A percentile compares a stretch with the other conserved stretches of the same genome.
Evolutionary conservation across 2,797 vertebrate genomes (phyloP).

Genomic region (Glossophaga mutica): DNA sequence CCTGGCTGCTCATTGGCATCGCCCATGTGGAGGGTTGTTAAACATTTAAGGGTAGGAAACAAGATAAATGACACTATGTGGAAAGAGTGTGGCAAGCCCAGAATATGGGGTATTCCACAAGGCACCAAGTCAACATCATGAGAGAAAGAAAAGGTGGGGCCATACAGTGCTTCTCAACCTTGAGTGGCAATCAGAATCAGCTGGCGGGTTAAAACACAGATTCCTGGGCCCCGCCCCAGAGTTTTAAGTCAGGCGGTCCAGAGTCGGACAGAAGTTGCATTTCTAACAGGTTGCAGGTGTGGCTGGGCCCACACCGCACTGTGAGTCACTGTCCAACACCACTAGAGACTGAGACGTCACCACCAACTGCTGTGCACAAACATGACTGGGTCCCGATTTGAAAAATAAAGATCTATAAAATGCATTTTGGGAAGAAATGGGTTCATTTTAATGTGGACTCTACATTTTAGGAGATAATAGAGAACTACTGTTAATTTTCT

Average conservation of each 20-base stretch:
- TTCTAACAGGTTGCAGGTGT: background rate
- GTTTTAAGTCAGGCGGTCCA: background rate
- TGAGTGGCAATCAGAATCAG: background rate
- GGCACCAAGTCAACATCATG: background rate
- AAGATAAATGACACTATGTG: background rate
- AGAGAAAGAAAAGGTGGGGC: background rate
- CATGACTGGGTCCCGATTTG: background rate
- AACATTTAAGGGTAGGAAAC: background rate
- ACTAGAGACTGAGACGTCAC: background rate
- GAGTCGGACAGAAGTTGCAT: background rate
- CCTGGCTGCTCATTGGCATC: background rate
- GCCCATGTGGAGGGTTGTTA: background rate
- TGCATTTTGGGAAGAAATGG: background rate
- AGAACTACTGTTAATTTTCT: background rate
- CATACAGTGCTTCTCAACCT: background rate
- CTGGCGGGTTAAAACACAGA: background rate
- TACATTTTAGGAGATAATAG: background rate
- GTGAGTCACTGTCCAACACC: background rate
- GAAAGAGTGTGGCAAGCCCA: background rate
- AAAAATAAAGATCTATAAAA: background rate
- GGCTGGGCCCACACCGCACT: background rate
- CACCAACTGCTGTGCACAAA: background rate
- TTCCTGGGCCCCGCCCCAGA: background rate
- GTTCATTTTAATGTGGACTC: background rate
- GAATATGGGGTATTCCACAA: background rate